Conservation (phyloP, 2,888 invertebrate genomes). For the Drosophila monieri region DNA sequence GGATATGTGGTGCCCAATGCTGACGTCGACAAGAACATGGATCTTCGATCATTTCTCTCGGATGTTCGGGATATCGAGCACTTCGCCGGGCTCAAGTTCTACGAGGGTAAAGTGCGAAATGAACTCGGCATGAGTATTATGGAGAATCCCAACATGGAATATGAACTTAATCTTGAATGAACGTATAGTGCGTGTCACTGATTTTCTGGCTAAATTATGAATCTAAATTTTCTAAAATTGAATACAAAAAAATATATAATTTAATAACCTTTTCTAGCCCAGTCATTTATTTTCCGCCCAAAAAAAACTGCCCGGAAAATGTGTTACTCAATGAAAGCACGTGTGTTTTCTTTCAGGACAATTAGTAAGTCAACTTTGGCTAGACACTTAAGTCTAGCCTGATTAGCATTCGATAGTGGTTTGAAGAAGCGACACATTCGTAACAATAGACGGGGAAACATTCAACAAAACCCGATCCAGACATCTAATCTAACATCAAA, state of each 20-base stretch:
- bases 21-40: slow-evolving; percentile 89
- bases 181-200: background rate
- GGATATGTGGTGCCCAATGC: slow-evolving; percentile 96
- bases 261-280: too few relatives aligned
- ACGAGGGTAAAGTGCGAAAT: slow-evolving; percentile 89
- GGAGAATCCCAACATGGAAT: background rate
- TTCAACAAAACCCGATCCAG: too few relatives aligned
- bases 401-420: slow-evolving; percentile 31
- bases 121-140: background rate
- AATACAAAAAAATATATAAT: too few relatives aligned
- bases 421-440: slow-evolving; percentile 4
- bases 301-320: background rate
- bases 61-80: slow-evolving; percentile 94
- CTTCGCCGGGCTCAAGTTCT: slow-evolving; percentile 95
- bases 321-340: background rate
- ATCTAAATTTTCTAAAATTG: background rate
- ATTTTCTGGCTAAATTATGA: background rate
- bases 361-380: slow-evolving; percentile 15
- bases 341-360: slow-evolving; percentile 6
- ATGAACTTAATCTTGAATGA: background rate
- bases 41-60: slow-evolving; percentile 90
- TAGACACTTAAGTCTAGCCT: slow-evolving; percentile 26
- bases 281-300: background rate
- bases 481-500: too few relatives aligned
- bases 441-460: slow-evolving; percentile 16